These are phyloP conservation scores for Pyrocoelia pectoralis DNA, from an alignment of 2,888 invertebrate genomes.

Conservation along the genomic window DNA sequence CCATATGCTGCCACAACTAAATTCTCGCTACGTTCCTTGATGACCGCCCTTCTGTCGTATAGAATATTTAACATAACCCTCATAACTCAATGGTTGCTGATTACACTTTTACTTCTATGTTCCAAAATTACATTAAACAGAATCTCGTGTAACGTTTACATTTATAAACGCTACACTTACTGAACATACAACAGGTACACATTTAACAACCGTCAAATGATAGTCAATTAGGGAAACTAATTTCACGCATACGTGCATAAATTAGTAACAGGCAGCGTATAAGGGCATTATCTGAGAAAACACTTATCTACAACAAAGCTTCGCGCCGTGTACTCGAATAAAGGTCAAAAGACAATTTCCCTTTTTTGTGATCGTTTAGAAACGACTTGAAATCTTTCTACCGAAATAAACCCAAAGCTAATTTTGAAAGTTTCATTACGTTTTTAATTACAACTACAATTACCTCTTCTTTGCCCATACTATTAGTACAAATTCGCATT, in stretches of 20 bases:
- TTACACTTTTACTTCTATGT: background rate
- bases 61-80: background rate
- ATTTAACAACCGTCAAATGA: conserved; percentile 9
- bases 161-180: background rate
- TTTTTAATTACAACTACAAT: too few relatives aligned
- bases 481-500: too few relatives aligned
- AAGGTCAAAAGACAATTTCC: too few relatives aligned
- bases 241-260: conserved; percentile 7
- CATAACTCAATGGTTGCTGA: background rate
- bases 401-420: too few relatives aligned
- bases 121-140: background rate
- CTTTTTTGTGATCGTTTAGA: background rate
- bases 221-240: conserved; percentile 10
- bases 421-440: too few relatives aligned
- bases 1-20: conserved; percentile 24
- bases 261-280: background rate
- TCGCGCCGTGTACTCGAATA: background rate
- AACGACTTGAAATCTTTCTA: background rate
- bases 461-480: too few relatives aligned
- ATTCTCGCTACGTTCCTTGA: background rate
- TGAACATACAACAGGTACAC: conserved; percentile 6
- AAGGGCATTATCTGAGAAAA: conserved; percentile 1
- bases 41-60: background rate
- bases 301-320: conserved; percentile 5
- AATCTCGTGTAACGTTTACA: background rate